Base-by-base conservation (phyloP, 2,888 invertebrate genomes). In the Xestia c-nigrum region DNA sequence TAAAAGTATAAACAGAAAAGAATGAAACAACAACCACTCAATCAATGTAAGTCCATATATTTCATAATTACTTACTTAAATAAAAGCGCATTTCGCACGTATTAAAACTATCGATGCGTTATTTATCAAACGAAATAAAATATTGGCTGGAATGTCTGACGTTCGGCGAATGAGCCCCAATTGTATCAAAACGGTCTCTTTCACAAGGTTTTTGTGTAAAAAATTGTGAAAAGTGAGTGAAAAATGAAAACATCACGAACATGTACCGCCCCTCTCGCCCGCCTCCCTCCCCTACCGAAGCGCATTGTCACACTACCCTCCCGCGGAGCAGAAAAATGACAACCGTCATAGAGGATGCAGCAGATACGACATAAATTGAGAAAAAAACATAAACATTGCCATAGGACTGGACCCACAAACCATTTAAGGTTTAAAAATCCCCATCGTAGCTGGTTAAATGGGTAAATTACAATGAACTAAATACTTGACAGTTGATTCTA, bases 181-280 rank as follows among this genome's bases (percentile, higher is more conserved):
- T 88, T 88, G 88, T 89, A 92, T 92, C 89, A 91, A 90, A 91
- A 88, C 76, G 86, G 85, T 85, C 85, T 89, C 90, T 89, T 94
- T 92, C 88, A 91, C 86, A 83, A 80, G 87, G 85, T 87, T 90
- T 88, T 90, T 89, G 82, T 88, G 83, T 85, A 85, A 90, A 89
- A 90, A 87, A 91, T 90, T 91, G 90, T 92, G 92, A 90, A 93
- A 94, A 94, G 92, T 92, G 92, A 92, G 93, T 95, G 95, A 94
- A 95, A 95, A 95, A 95, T 95, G 94, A 93, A 96, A 95, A 95
- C 93, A 95, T 95, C 94, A 95, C 90, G 85, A 93, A 93, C 94
- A 95, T 88, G 86, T 83, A 78, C 80, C 80, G 2, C 47, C 71
- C 65, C 84, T 84, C 50, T 83, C 76, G 80, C 76, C 76, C 76